Percentiles rank a stretch among this genome's conserved stretches.
These are phyloP conservation scores for Caracal caracal DNA, from an alignment of 2,113 vertebrate species.

Conservation along the genomic window DNA sequence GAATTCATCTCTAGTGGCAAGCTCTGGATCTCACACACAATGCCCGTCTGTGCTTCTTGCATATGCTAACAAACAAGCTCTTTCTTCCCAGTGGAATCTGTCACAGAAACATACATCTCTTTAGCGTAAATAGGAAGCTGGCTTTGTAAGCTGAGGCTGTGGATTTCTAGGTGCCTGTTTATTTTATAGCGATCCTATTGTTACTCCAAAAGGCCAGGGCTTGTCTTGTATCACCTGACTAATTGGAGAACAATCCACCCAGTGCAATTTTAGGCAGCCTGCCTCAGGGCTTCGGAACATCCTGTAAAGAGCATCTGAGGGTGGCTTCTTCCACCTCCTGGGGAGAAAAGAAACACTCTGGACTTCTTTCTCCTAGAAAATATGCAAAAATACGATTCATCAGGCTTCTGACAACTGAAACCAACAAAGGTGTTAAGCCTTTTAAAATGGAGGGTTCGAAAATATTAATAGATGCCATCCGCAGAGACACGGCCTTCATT, in stretches of 20 bases:
- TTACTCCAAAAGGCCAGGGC: neutral
- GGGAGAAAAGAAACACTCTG: neutral
- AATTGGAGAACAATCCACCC: neutral
- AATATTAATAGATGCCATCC: neutral
- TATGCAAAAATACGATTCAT: neutral
- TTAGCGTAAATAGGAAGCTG: neutral
- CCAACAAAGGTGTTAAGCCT: neutral
- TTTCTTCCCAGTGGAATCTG: neutral
- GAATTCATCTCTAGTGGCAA: neutral
- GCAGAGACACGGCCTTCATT: neutral
- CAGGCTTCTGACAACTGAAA: neutral
- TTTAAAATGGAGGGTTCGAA: neutral
- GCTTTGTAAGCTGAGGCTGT: neutral
- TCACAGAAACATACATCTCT: neutral
- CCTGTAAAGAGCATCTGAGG: neutral
- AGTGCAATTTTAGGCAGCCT: neutral
- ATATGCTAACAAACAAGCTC: neutral
- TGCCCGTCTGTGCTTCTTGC: neutral
- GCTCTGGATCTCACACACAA: neutral
- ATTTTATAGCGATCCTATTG: neutral
- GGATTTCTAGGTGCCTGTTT: neutral
- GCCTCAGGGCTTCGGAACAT: neutral
- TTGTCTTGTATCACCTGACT: neutral
- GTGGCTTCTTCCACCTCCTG: neutral
- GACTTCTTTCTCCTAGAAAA: neutral